Conservation (phyloP, 2,888 invertebrate genomes). For the Lepidocyrtinus sp. region DNA sequence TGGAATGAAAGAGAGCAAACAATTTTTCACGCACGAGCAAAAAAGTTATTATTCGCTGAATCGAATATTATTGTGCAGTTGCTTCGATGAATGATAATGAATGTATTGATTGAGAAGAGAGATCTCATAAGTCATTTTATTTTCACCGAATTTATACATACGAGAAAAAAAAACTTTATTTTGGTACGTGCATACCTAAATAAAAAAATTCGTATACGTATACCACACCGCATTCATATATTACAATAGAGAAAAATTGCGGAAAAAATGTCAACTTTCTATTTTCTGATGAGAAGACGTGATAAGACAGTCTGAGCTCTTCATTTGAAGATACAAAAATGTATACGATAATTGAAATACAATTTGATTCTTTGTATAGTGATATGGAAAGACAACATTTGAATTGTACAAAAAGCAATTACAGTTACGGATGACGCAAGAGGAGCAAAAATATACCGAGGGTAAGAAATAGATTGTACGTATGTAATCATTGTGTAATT, state of each 20-base stretch:
- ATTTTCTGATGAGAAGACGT: not conserved
- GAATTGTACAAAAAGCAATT: slow-evolving; percentile 4
- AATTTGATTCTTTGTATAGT: slow-evolving; percentile 1
- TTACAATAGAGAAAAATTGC: not conserved
- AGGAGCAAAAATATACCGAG: no score
- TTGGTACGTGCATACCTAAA: not conserved
- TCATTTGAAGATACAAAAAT: slow-evolving; percentile 9
- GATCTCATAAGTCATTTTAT: no score
- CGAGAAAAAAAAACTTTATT: slow-evolving; percentile 8
- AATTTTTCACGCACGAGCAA: not conserved
- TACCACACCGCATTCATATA: not conserved
- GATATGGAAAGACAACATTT: slow-evolving; percentile 59
- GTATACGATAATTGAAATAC: slow-evolving; percentile 4
- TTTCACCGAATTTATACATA: no score
- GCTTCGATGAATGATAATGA: slow-evolving; percentile 7
- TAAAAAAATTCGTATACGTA: not conserved
- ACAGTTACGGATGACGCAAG: no score
- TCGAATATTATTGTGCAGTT: not conserved
- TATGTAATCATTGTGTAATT: no score
- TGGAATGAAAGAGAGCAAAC: not conserved
- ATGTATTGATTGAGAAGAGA: slow-evolving; percentile 8
- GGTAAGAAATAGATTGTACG: no score
- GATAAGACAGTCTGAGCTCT: slow-evolving; percentile 7
- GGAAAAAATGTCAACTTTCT: not conserved
- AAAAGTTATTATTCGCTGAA: slow-evolving; percentile 6